Evolutionary conservation across 2,797 vertebrate species (phyloP), one percentile per base, ranked within the genome.

Genomic region (Lithobates sylvaticus): DNA sequence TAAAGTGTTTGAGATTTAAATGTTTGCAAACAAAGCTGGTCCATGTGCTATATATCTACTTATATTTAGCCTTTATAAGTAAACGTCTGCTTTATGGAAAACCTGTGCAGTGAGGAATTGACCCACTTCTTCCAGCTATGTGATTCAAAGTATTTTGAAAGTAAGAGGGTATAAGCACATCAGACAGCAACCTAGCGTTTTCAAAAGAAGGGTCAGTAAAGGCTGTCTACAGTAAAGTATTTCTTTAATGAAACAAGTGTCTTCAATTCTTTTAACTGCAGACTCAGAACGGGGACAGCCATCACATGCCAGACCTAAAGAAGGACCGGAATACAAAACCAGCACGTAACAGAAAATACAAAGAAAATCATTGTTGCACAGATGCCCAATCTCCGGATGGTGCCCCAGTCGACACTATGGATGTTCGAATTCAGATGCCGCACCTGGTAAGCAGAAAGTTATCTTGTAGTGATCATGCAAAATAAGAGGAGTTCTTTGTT

Each of bases 261-360:
- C 54, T 23, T 9, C 54, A 61, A 61, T 61, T 9, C 7, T 23
- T 23, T 61, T 61, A 5, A 7, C 21, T 9, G 21, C 83, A 94
- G 93, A 94, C 94, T 36, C 95, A 97, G 94, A 98, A 99, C 7
- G 97, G 96, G 84, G 97, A 98, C 84, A 95, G 91, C 89, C 96
- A 95, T 69, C 95, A 95, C 0, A 0, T 94, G 54, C 96, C 95
- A 78, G 93, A 93, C 64, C 88, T 95, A 77, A 94, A 94, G 34
- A 96, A 95, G 88, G 95, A 94, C 84, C 92, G 94, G 32, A 86
- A 94, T 82, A 92, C 94, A 0, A 91, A 96, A 13, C 92, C 96
- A 0, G 87, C 89, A 1, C 95, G 95, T 83, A 94, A 95, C 13
- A 96, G 92, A 90, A 96, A 93, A 61, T 95, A 93, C 78, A 85